These are phyloP conservation scores for Scaptomyza hsui DNA, from an alignment of 1,140 invertebrate species.

Conservation along the genomic window DNA sequence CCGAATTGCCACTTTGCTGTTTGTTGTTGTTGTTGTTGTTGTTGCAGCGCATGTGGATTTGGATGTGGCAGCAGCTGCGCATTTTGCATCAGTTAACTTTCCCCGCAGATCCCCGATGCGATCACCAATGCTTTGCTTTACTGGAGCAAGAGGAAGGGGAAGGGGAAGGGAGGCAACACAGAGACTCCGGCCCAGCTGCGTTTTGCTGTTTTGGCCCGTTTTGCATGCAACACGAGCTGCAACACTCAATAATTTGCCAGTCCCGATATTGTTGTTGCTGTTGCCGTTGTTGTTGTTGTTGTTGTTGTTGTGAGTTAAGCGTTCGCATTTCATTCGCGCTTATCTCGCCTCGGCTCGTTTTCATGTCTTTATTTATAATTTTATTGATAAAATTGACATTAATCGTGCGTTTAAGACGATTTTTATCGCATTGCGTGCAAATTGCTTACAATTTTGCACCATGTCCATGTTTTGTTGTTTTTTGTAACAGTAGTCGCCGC, in stretches of 20 bases:
- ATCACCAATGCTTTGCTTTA: neutral
- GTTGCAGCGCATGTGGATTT: slow-evolving; percentile 48
- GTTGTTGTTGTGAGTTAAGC: slow-evolving; percentile 60
- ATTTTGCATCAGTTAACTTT: slow-evolving; percentile 66
- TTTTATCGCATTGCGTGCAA: slow-evolving; percentile 82
- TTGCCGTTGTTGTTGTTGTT: slow-evolving; percentile 23
- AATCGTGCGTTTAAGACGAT: slow-evolving; percentile 82
- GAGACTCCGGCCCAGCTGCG: slow-evolving; percentile 51
- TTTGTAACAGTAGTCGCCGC: slow-evolving; percentile 28
- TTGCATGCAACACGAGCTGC: slow-evolving; percentile 77
- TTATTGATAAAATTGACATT: slow-evolving; percentile 84
- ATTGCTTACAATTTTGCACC: slow-evolving; percentile 74
- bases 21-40: slow-evolving; percentile 27
- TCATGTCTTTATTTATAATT: slow-evolving; percentile 83
- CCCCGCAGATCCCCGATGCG: neutral
- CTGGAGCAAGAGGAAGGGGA: too few relatives aligned
- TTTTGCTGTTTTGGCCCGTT: slow-evolving; percentile 26
- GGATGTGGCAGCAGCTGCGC: slow-evolving; percentile 60
- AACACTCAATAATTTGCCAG: slow-evolving; percentile 80
- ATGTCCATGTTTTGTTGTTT: slow-evolving; percentile 29
- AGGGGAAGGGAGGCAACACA: slow-evolving; percentile 15
- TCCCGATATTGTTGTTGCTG: slow-evolving; percentile 46
- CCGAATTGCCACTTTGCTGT: slow-evolving; percentile 65
- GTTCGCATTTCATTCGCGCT: slow-evolving; percentile 75
- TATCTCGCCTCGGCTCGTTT: slow-evolving; percentile 78